Conservation (phyloP, 2,888 invertebrate species). For the Eristalinus aeneus region DNA sequence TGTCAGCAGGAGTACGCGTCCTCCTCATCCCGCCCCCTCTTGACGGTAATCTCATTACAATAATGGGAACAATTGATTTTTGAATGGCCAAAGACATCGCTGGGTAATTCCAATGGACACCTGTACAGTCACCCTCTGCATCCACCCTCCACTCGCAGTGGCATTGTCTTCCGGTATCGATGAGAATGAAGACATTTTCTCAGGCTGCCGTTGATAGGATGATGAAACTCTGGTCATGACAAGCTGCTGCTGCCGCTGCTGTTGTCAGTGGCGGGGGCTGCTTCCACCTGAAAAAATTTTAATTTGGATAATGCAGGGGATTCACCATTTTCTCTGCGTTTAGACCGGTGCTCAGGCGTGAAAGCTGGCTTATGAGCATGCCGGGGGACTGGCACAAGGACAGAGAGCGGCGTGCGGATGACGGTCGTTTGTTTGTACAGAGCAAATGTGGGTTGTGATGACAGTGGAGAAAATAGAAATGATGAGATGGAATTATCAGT, state of each 20-base stretch:
- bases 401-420: constrained; percentile 23
- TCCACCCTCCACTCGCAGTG: background rate
- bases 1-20: constrained; percentile 23
- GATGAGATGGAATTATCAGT: background rate
- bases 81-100: constrained; percentile 58
- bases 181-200: constrained; percentile 10
- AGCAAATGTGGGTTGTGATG: background rate
- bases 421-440: background rate
- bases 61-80: constrained; percentile 71
- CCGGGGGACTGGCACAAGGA: constrained; percentile 55
- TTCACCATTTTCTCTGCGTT: constrained; percentile 9
- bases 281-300: constrained; percentile 36
- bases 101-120: constrained; percentile 56
- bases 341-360: constrained; percentile 23
- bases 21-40: background rate
- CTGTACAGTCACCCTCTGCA: constrained; percentile 8
- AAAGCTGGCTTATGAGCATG: constrained; percentile 46
- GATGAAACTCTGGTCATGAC: background rate
- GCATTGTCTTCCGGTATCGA: background rate
- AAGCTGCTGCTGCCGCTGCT: background rate
- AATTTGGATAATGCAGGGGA: constrained; percentile 55
- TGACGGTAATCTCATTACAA: constrained; percentile 67
- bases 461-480: background rate
- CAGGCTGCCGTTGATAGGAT: background rate
- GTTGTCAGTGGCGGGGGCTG: background rate